Evolutionary conservation across 2,113 vertebrate species (phyloP).

Genomic region (Tautogolabrus adspersus): DNA sequence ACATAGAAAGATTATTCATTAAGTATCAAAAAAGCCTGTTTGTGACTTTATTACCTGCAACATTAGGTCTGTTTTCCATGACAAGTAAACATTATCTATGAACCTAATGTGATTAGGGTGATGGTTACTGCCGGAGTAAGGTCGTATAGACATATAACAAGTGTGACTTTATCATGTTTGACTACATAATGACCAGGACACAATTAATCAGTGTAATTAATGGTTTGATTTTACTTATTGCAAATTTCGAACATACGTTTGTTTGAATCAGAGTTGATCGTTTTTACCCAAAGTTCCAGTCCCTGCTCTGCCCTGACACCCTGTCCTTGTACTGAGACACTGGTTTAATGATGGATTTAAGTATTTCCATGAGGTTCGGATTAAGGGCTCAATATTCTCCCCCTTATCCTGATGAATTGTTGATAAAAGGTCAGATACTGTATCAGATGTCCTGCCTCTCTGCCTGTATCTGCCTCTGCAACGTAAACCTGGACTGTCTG

Average conservation of each 20-base stretch:
- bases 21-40: no score
- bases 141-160: no score
- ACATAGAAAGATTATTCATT: no score
- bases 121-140: no score
- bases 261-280: not conserved
- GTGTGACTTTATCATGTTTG: no score
- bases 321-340: not conserved
- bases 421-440: constrained; percentile 20
- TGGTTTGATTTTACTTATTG: not conserved
- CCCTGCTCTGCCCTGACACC: not conserved
- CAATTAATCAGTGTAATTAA: no score
- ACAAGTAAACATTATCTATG: not conserved
- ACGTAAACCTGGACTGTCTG: constrained; percentile 16
- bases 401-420: constrained; percentile 54
- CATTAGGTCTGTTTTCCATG: not conserved
- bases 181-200: no score
- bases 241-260: not conserved
- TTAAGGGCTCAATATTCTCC: constrained; percentile 10
- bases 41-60: not conserved
- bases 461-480: constrained; percentile 21
- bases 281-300: constrained; percentile 1
- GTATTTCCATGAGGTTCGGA: constrained; percentile 26
- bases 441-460: no score
- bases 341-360: constrained; percentile 19
- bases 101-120: not conserved